A percentile compares a stretch with the other conserved stretches of the same genome.
phyloP scores from a whole-genome alignment of 2,113 vertebrate genomes.

The Zeus faber region DNA sequence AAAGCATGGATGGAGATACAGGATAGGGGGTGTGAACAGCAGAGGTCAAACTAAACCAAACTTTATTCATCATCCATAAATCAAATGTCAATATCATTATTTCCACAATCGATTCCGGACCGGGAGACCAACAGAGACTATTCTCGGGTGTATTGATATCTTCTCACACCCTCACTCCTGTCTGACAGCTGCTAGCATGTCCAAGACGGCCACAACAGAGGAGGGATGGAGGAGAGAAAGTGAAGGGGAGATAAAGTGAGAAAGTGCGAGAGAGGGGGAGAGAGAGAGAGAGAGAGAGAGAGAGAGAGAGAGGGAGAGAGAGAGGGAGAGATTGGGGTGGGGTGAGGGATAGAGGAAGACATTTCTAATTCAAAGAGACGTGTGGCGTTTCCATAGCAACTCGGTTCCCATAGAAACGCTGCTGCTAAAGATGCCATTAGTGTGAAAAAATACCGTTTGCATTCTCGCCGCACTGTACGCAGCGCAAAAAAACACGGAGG shows the following conservation, averaged over 20 bases:
- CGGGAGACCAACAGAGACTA: too few species aligned
- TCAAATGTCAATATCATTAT: too few species aligned
- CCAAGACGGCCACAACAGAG: too few species aligned
- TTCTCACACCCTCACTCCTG: too few species aligned
- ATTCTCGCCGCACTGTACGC: constrained; percentile 52
- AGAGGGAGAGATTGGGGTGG: constrained; percentile 26
- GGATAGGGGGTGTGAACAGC: too few species aligned
- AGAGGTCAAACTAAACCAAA: too few species aligned
- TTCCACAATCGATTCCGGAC: too few species aligned
- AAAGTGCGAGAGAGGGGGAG: constrained; percentile 21
- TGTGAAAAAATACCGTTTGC: constrained; percentile 72
- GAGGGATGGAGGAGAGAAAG: too few species aligned
- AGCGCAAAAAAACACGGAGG: constrained; percentile 52
- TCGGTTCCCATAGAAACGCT: constrained; percentile 76
- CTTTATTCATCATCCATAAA: too few species aligned
- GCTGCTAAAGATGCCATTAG: constrained; percentile 79
- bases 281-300: constrained; percentile 26
- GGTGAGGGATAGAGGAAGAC: constrained; percentile 63
- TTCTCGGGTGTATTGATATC: too few species aligned
- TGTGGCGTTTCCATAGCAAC: constrained; percentile 82
- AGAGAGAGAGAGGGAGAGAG: constrained; percentile 36
- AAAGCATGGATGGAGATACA: too few species aligned
- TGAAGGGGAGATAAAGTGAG: constrained; percentile 18
- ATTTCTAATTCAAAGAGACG: constrained; percentile 81
- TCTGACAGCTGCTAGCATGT: constrained; percentile 69